These are phyloP conservation scores for Charaxes varanes DNA, from an alignment of 1,140 invertebrate species.

Conservation along the genomic window DNA sequence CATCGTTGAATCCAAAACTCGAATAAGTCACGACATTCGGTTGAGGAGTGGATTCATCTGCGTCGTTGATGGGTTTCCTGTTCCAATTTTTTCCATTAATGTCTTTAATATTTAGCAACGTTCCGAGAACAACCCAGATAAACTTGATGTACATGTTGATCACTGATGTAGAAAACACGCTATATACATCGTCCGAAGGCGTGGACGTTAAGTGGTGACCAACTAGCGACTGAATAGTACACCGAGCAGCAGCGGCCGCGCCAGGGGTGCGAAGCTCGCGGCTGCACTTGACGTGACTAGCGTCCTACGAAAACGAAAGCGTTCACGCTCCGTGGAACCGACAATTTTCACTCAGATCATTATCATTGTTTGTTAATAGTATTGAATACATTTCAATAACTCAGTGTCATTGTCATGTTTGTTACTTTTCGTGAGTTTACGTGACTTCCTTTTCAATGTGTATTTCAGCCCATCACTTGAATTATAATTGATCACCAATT, in stretches of 20 bases:
- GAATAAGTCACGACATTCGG: conserved; percentile 60
- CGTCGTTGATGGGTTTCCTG: conserved; percentile 34
- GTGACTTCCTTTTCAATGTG: conserved; percentile 29
- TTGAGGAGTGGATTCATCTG: conserved; percentile 39
- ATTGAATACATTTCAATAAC: conserved; percentile 41
- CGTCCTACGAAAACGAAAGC: conserved; percentile 67
- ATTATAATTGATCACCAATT: neutral
- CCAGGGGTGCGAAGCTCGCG: conserved; percentile 27
- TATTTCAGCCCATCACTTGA: neutral
- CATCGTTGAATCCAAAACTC: conserved; percentile 60
- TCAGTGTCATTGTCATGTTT: conserved; percentile 29
- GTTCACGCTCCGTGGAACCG: conserved; percentile 51
- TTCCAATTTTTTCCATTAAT: conserved; percentile 37
- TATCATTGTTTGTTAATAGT: conserved; percentile 49
- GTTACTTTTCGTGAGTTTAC: conserved; percentile 21
- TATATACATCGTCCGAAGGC: conserved; percentile 48
- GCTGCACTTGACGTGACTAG: conserved; percentile 31
- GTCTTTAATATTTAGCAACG: conserved; percentile 28
- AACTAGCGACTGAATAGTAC: conserved; percentile 45
- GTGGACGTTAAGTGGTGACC: conserved; percentile 36
- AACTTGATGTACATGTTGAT: conserved; percentile 48
- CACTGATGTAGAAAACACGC: conserved; percentile 29
- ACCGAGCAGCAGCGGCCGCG: conserved; percentile 11
- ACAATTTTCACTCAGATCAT: conserved; percentile 54
- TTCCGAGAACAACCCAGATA: conserved; percentile 33